Base-by-base conservation (phyloP, 2,888 invertebrate genomes). In the Drosophila nigricruria region DNA sequence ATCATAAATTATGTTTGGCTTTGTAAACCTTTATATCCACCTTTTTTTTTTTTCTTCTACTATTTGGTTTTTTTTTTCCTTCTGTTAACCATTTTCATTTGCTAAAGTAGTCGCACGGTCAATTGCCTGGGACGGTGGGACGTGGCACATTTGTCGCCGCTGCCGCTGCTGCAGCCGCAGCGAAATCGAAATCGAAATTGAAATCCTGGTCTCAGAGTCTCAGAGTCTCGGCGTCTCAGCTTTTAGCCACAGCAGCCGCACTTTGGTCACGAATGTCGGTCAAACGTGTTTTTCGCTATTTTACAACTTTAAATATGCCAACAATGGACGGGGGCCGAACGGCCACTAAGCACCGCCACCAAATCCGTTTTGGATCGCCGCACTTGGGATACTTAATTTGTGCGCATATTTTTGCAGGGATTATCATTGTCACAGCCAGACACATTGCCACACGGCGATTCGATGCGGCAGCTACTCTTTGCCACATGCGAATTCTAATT, bases 231-330 rank as follows among this genome's bases (percentile, higher is more conserved):
- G 47, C 34, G 54, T 56, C 50, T 30, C 70, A 52, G 40, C 50
- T 62, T 65, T n/a, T 69, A 66, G 73, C 43, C 50, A 27, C 54
- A 50, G 74, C 77, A 77, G 79, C 76, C 82, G 80, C 75, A 81
- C 81, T 77, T 77, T 77, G 88, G 86, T 86, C 86, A 86, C 86
- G 86, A 86, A 86, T 86, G 88, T 86, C 86, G 86, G 86, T 86
- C 86, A 86, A 86, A 86, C 86, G 89, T 86, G 86, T 86, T 89
- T 86, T 81, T 86, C 78, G 89, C 84, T 86, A 88, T 86, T 86
- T 86, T 86, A 89, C 86, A 86, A 89, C 87, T 89, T 86, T 89
- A 86, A 86, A 87, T 86, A 89, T 89, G 87, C 89, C 86, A 86
- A 89, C 84, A 84, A 88, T 88, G 86, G 77, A 81, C 71, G 61